Evolutionary conservation across 2,113 vertebrate genomes (phyloP), one percentile per base, ranked within the genome.

Genomic region (Percina caprodes): DNA sequence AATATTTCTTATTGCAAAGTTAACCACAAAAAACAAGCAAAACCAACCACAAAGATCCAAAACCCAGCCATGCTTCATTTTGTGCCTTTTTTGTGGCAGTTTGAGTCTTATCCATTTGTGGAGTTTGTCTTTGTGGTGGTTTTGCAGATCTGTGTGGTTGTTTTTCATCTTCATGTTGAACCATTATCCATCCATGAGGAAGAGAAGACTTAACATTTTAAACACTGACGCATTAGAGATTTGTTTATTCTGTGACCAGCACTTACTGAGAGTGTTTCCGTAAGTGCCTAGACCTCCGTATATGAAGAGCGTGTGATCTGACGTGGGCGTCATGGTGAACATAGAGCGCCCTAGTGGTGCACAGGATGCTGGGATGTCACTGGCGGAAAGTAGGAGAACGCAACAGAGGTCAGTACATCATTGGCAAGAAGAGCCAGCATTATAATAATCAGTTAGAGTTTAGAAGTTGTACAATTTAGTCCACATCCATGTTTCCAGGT

Each of bases 401-500:
- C 19, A 45, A 26, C n/a, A 16, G 2, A 1, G 4, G 6, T 49
- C 8, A 48, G 24, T 4, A 16, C 69, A 55, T 24, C 3, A 2
- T 10, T 68, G 13, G 14, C 42, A 14, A 35, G 11, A 24, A 33
- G 14, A 62, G 0, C 3, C 4, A 1, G 1, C 12, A n/a, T n/a
- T 2, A 24, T 12, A 13, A 54, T 26, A 24, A 70, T 39, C 35
- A 9, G 35, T 39, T 39, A 19, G 24, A 74, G 12, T 33, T 11
- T 23, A 10, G 16, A 24, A 39, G 24, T 19, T 95, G 82, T 95
- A 99, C 98, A 97, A 93, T 92, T 95, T 95, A 90, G 96, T 97
- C 98, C 98, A 99, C 52, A 94, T 96, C 97, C 97, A 99, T 21
- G 95, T 96, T 18, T 96, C 96, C 89, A 99, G 94, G 92, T 99